phyloP scores from a whole-genome alignment of 2,797 vertebrate species.

The Botia almorhae region DNA sequence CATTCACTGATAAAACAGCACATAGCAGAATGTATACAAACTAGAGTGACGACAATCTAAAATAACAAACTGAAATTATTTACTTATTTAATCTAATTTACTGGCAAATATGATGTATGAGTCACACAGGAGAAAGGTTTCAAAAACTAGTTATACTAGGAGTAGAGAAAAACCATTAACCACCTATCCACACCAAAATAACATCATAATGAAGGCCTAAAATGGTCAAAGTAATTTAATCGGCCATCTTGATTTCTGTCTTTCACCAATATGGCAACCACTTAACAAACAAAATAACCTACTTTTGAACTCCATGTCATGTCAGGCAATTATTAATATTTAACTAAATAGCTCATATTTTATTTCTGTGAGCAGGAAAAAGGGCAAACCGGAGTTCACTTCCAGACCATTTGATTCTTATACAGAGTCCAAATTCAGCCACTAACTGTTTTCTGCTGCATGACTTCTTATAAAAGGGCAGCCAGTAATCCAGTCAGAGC shows the following conservation, averaged over 20 bases:
- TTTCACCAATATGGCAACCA: constrained; percentile 39
- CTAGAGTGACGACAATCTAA: neutral
- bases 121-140: neutral
- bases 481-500: constrained; percentile 22
- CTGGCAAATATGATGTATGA: neutral
- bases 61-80: neutral
- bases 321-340: constrained; percentile 55
- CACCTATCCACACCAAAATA: no score
- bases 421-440: neutral
- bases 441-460: constrained; percentile 14
- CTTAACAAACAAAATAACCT: constrained; percentile 38
- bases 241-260: neutral
- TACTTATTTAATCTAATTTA: constrained; percentile 21
- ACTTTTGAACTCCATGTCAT: constrained; percentile 48
- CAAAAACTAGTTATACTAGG: no score
- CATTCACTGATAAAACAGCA: neutral
- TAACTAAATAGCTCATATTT: constrained; percentile 48
- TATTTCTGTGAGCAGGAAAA: constrained; percentile 39
- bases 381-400: neutral
- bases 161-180: neutral
- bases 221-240: neutral
- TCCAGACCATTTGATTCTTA: neutral
- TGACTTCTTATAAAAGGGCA: constrained; percentile 25
- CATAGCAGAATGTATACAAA: neutral
- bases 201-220: no score